A percentile compares a stretch with the other conserved stretches of the same genome.
Conservation (phyloP, 2,888 invertebrate genomes). For the Yponomeuta plumbellus region DNA sequence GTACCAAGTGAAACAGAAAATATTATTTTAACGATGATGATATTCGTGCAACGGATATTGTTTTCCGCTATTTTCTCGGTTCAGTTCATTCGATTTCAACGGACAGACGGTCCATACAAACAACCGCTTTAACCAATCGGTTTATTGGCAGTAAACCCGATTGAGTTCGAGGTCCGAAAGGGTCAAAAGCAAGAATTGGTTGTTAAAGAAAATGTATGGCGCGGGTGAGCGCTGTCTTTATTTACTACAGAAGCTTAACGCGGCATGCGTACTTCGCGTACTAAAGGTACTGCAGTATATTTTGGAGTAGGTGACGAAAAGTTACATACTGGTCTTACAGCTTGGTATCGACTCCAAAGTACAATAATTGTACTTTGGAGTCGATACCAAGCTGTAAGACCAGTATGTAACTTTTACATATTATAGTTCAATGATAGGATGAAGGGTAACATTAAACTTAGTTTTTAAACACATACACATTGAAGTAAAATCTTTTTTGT, state of each 20-base stretch:
- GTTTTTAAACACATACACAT: too few species aligned
- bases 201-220: slow-evolving; percentile 45
- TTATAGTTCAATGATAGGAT: too few species aligned
- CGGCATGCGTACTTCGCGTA: not conserved
- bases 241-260: not conserved
- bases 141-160: slow-evolving; percentile 25
- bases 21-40: not conserved
- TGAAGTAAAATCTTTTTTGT: too few species aligned
- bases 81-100: not conserved
- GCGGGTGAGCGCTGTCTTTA: slow-evolving; percentile 19
- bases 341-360: too few species aligned
- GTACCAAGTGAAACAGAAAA: not conserved
- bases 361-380: too few species aligned
- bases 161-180: slow-evolving; percentile 24
- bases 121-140: slow-evolving; percentile 9
- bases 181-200: slow-evolving; percentile 32
- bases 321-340: too few species aligned
- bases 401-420: too few species aligned
- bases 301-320: too few species aligned
- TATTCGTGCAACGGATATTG: slow-evolving; percentile 1
- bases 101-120: not conserved
- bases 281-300: too few species aligned
- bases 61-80: not conserved
- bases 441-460: too few species aligned
- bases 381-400: too few species aligned